These are phyloP conservation scores for Micrasema minimum DNA, from an alignment of 1,140 invertebrate genomes.

Conservation along the genomic window DNA sequence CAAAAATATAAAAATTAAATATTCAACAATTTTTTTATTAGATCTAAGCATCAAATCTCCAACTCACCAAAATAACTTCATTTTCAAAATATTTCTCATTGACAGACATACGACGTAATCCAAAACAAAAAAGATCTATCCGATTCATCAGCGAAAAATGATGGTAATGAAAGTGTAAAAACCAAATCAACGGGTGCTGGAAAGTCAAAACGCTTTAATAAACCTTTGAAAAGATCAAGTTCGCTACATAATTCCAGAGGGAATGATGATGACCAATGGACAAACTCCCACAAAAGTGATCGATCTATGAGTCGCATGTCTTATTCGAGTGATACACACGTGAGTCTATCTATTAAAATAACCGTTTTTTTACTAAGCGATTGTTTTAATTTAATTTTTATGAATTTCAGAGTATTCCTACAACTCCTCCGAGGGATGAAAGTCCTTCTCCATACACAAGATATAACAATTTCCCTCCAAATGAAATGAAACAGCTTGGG, in stretches of 20 bases:
- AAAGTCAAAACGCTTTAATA: conserved; percentile 48
- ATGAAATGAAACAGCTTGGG: conserved; percentile 39
- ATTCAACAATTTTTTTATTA: too few relatives aligned
- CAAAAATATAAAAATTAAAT: too few relatives aligned
- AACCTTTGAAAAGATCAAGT: conserved; percentile 62
- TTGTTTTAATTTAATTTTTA: not conserved
- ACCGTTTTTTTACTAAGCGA: not conserved
- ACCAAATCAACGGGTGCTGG: conserved; percentile 40
- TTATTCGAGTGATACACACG: conserved; percentile 73
- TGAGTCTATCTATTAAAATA: conserved; percentile 54
- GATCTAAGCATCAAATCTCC: too few relatives aligned
- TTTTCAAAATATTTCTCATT: conserved; percentile 23
- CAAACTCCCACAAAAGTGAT: conserved; percentile 55
- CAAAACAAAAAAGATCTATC: conserved; percentile 50
- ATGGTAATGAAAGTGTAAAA: conserved; percentile 35
- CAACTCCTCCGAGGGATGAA: conserved; percentile 54
- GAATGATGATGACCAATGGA: conserved; percentile 57
- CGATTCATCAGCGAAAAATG: conserved; percentile 39
- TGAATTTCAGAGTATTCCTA: conserved; percentile 55
- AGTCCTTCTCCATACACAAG: conserved; percentile 51
- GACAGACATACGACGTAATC: conserved; percentile 60
- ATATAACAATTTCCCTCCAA: conserved; percentile 42
- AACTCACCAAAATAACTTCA: too few relatives aligned
- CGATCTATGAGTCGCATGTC: conserved; percentile 73
- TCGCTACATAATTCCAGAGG: conserved; percentile 59